phyloP scores from a whole-genome alignment of 2,113 vertebrate genomes.

The zebrafish (Danio rerio) region DNA sequence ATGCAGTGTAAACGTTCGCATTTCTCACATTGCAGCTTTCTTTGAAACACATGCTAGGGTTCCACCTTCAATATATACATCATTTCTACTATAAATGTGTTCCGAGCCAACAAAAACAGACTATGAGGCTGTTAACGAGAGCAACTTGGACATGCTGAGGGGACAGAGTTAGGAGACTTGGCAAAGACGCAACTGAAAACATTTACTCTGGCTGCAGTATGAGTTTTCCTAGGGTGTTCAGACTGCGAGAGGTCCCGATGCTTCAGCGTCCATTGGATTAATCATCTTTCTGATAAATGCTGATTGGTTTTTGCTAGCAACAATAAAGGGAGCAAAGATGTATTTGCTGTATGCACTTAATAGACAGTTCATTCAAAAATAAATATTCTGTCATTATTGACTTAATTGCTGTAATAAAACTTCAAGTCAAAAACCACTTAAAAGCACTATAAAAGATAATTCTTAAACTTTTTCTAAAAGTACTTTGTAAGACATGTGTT shows the following conservation, averaged over 20 bases:
- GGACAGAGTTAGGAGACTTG: constrained; percentile 53
- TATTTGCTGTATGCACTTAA: not conserved
- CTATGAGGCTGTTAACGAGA: constrained; percentile 44
- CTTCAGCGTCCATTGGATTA: constrained; percentile 16
- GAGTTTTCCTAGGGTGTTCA: constrained; percentile 53
- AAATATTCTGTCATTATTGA: not conserved
- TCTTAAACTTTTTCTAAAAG: not conserved
- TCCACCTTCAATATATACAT: constrained; percentile 40
- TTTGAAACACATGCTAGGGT: not conserved
- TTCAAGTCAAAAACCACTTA: not conserved
- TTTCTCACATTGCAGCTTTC: not conserved
- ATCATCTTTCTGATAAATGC: constrained; percentile 24
- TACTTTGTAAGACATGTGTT: no score
- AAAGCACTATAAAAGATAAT: not conserved
- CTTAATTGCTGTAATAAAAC: not conserved
- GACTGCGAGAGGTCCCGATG: constrained; percentile 23
- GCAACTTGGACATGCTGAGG: constrained; percentile 48
- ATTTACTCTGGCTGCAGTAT: constrained; percentile 61
- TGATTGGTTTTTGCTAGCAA: not conserved
- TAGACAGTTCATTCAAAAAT: not conserved
- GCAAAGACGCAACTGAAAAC: constrained; percentile 58
- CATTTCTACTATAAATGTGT: constrained; percentile 46
- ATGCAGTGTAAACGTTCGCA: constrained; percentile 18
- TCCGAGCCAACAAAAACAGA: constrained; percentile 53
- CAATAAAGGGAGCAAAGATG: not conserved